Base-by-base conservation (phyloP, 1,140 invertebrate genomes). In the Oppia nitens region DNA sequence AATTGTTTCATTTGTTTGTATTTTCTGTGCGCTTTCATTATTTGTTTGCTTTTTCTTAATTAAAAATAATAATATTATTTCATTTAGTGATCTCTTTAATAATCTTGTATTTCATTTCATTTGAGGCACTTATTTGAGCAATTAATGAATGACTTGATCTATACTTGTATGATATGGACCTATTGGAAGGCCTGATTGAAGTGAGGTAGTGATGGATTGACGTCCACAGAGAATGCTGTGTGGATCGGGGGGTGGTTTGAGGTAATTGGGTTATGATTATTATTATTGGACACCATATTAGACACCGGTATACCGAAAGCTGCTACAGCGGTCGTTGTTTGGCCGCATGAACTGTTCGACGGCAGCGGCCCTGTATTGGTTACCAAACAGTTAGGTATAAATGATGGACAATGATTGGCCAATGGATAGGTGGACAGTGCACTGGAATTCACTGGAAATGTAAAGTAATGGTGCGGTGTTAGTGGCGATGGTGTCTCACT, bases 171-270 rank as follows among this genome's bases (percentile, higher is more conserved):
- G 49, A 50, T 11, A 21, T 50, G 12, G 49, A 50, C 4, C 48
- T 45, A 57, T 21, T 57, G 55, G 23, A 57, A 57, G 48, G 29
- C 55, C 48, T 57, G 55, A 48, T 48, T 57, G 26, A 57, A 57
- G 14, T 57, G 55, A 47, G 28, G 55, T 1, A 57, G 45, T 47
- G 40, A 17, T 25, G 29, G 45, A 49, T 48, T 57, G 11, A 57
- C 55, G 27, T 57, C 55, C 1, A 57, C 9, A 52, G 50, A 52
- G 6, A 40, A 17, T 9, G 32, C 17, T 40, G 32, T 40, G 17
- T 40, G 32, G 6, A 40, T 40, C 17, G 6, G 17, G 32, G 17
- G 32, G 32, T 17, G 23, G 29, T 20, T 20, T 40, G n/a, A 55
- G 27, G 2, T 20, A 23, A 40, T 55, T 55, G 45, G 45, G 12